A percentile compares a stretch with the other conserved stretches of the same genome.
Conservation (phyloP, 2,888 invertebrate species). For the Parnassius glacialis region DNA sequence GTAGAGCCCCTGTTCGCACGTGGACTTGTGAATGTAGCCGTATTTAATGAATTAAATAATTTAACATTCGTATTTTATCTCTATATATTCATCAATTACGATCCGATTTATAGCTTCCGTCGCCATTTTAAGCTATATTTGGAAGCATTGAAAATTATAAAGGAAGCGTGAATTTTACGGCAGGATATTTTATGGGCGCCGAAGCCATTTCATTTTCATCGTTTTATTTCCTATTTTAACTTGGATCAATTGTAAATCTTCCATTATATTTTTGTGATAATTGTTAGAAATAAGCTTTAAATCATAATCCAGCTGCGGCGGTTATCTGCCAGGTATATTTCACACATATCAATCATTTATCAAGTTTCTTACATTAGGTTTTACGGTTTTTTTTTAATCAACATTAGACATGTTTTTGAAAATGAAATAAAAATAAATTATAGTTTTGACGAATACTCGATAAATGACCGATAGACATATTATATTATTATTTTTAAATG, state of each 20-base stretch:
- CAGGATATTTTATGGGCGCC: not conserved
- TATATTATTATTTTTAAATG: too few relatives aligned
- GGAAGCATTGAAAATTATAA: not conserved
- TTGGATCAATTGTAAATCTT: not conserved
- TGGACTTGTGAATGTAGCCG: too few relatives aligned
- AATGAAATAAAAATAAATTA: too few relatives aligned
- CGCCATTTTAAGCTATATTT: not conserved
- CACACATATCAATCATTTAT: not conserved
- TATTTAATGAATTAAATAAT: not conserved
- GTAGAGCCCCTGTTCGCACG: too few relatives aligned
- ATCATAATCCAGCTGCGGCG: too few relatives aligned
- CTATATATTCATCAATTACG: not conserved
- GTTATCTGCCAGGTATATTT: not conserved
- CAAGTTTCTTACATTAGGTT: not conserved
- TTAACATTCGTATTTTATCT: not conserved
- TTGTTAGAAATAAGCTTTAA: too few relatives aligned
- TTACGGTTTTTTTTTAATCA: not conserved
- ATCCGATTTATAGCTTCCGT: not conserved
- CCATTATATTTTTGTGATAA: not conserved
- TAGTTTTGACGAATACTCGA: too few relatives aligned
- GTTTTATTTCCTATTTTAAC: not conserved
- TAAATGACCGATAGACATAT: too few relatives aligned
- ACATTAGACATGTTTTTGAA: too few relatives aligned
- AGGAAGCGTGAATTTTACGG: constrained; percentile 2
- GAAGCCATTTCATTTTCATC: not conserved